These are phyloP conservation scores for Araneus ventricosus DNA, from an alignment of 1,140 invertebrate species.

Conservation along the genomic window DNA sequence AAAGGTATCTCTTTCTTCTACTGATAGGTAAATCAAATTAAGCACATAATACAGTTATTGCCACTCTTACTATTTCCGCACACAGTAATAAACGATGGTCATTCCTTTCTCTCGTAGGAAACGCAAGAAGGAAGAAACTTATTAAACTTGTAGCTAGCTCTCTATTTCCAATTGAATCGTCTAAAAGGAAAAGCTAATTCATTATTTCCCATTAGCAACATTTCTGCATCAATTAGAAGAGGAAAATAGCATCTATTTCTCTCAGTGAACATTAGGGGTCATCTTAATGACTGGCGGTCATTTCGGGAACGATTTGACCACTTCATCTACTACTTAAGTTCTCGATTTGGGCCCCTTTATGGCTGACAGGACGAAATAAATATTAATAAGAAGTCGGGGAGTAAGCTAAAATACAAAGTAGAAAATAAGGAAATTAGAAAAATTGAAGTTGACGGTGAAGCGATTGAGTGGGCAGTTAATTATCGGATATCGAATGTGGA, in stretches of 20 bases:
- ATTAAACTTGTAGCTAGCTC: too few species aligned
- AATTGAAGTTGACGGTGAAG: not conserved
- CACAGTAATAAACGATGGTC: too few species aligned
- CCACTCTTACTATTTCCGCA: too few species aligned
- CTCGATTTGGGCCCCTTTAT: not conserved
- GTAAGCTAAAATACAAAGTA: too few species aligned
- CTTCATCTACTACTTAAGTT: slow-evolving; percentile 8
- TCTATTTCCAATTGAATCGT: not conserved
- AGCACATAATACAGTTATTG: too few species aligned
- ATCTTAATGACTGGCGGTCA: not conserved
- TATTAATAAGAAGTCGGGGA: not conserved
- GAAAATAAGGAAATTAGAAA: too few species aligned
- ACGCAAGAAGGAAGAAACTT: too few species aligned
- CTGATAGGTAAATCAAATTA: too few species aligned
- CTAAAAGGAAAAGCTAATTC: not conserved
- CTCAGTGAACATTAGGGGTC: not conserved
- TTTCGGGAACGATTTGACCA: slow-evolving; percentile 17
- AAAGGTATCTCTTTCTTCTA: too few species aligned
- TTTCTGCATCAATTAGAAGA: slow-evolving; percentile 31
- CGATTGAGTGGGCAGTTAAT: not conserved
- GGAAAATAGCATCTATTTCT: not conserved
- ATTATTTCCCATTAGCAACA: not conserved
- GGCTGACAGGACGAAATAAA: not conserved
- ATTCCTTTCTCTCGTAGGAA: too few species aligned
- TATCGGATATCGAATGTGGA: not conserved